Evolutionary conservation across 2,888 invertebrate genomes (phyloP), one percentile per base, ranked within the genome.

Genomic region (Acleris holmiana): DNA sequence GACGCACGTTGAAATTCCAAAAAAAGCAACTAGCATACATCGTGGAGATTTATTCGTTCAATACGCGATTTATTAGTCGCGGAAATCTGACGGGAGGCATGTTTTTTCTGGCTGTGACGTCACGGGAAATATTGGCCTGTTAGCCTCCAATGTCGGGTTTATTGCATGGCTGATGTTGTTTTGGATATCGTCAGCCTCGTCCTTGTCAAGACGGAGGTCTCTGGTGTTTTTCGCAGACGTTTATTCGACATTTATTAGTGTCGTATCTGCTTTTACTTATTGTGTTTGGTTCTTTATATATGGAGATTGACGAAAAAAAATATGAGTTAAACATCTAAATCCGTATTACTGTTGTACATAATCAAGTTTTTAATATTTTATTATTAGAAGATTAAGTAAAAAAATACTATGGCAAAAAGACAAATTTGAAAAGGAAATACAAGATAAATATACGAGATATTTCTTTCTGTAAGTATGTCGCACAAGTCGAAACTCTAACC

Each of bases 11-110:
- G 67, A 66, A 57, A 53, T 59, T 57, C 66, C 70, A 74, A 73
- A 71, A n/a, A 69, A 68, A 66, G 68, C 63, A 49, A 66, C 71
- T 68, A 69, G 67, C 74, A 70, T 69, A 73, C 68, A 73, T 72
- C 69, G 62, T 56, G 4, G 40, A 69, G 74, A 75, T 75, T 73
- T 75, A 75, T 71, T 47, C 64, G 67, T 66, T 53, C 66, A 66
- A 70, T 65, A 54, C 61, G 62, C 68, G 73, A 75, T 75, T 71
- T 75, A 72, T 74, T 69, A 62, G 64, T 56, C 61, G 60, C 50
- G 25, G 61, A 66, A 72, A 71, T 71, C 61, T 67, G 64, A 61
- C 67, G 71, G 63, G 53, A 54, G 67, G 59, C 57, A 61, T 69
- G 69, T 67, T 68, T 63, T 50, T 56, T 60, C 64, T 71, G 68